Evolutionary conservation across 2,888 invertebrate genomes (phyloP).

Genomic region (Tolmerus cingulatus): DNA sequence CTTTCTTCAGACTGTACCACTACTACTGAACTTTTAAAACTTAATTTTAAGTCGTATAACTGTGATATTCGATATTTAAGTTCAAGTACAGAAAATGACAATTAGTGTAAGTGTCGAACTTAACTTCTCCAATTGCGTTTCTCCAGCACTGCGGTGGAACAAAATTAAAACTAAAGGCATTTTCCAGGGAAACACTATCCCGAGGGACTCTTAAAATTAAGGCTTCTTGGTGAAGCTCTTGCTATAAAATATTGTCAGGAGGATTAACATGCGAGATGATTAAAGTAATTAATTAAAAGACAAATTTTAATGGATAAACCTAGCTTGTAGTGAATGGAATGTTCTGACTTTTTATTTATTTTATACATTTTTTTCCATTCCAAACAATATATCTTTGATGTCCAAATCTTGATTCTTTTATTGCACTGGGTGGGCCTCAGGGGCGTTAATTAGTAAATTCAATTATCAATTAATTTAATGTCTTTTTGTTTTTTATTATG

Average conservation of each 20-base stretch:
- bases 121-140: background rate
- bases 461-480: background rate
- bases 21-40: background rate
- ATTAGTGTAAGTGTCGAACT: background rate
- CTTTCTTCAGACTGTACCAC: background rate
- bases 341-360: background rate
- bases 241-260: background rate
- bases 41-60: constrained; percentile 42
- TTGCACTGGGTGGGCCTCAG: background rate
- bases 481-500: background rate
- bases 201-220: background rate
- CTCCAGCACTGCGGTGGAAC: background rate
- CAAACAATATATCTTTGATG: background rate
- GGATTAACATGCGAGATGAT: background rate
- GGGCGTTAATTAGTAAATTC: background rate
- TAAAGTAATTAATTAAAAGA: background rate
- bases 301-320: background rate
- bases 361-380: background rate
- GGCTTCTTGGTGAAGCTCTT: background rate
- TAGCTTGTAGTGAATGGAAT: background rate
- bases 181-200: background rate
- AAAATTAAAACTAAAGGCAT: background rate
- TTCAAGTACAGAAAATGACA: constrained; percentile 30
- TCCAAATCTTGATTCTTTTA: background rate
- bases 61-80: constrained; percentile 49